Base-by-base conservation (phyloP, 2,797 vertebrate genomes). In the Esox masquinongy region DNA sequence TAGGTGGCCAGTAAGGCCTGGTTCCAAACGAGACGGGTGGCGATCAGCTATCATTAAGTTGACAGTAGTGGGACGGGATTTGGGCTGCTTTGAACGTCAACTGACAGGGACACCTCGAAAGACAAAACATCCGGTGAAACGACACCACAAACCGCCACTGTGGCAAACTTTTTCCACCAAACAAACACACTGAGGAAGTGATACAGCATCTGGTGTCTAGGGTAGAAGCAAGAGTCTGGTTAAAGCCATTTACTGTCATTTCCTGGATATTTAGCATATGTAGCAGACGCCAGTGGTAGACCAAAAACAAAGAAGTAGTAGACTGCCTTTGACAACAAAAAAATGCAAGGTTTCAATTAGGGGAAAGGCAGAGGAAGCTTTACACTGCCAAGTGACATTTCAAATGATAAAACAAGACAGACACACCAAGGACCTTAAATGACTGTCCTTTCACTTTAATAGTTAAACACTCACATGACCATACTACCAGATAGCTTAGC, bases 61-160 rank as follows among this genome's bases (percentile, higher is more conserved):
- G 51, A 56, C 51, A 2, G 51, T 56, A 31, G 1, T 31, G 31
- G 63, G 24, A 14, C 26, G 9, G 14, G 31, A 17, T 0, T 2
- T 70, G 51, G 9, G 19, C 36, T 53, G 76, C 79, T 76, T 79
- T 61, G 19, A 77, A 73, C 69, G 75, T 43, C 39, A 43, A 43
- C 39, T 50, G 26, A 19, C 0, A 72, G 39, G 79, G 71, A 11
- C 53, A 6, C 59, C 72, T 72, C 80, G 76, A 67, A 68, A 68
- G 53, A 80, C 78, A 82, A 78, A 70, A 72, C 77, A 77, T 84
- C 82, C 77, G 76, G 50, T 12, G 7, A 26, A 26, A 78, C 70
- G 72, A 76, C 19, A 29, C 78, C 71, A 70, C 34, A 74, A 80
- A 77, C 49, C 77, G 72, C 59, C 29, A 72, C 34, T 75, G 70